Percentiles rank a stretch among this genome's conserved stretches.
Evolutionary conservation across 2,888 invertebrate genomes (phyloP).

Genomic region (Corbicula japonica): DNA sequence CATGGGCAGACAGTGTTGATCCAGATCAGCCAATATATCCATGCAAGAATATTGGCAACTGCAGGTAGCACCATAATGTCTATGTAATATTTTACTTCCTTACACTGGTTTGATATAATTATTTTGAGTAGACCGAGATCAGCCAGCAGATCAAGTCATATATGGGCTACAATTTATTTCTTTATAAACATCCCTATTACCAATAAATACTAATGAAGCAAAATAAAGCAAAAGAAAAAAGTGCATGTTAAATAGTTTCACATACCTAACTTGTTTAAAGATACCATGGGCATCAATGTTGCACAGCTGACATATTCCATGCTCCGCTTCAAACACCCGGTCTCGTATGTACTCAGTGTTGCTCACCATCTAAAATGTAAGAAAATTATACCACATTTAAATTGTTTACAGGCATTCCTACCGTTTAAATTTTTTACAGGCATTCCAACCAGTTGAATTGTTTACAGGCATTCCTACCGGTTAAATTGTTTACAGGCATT

Average conservation of each 20-base stretch:
- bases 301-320: slow-evolving; percentile 83
- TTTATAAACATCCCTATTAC: too few relatives aligned
- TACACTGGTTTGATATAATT: too few relatives aligned
- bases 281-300: slow-evolving; percentile 80
- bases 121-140: too few relatives aligned
- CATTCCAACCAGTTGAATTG: neutral
- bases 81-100: too few relatives aligned
- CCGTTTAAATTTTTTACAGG: neutral
- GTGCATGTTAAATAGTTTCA: neutral
- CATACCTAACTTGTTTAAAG: slow-evolving; percentile 79
- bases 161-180: too few relatives aligned
- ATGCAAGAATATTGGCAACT: too few relatives aligned
- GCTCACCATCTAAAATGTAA: slow-evolving; percentile 75
- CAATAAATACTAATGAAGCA: too few relatives aligned
- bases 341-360: slow-evolving; percentile 78
- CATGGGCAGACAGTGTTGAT: too few relatives aligned
- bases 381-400: slow-evolving; percentile 2
- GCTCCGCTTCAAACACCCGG: slow-evolving; percentile 80
- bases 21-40: too few relatives aligned
- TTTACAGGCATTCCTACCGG: neutral
- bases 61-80: too few relatives aligned
- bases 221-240: too few relatives aligned
- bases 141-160: too few relatives aligned
- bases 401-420: neutral
- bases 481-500: neutral